Evolutionary conservation across 2,888 invertebrate genomes (phyloP).

Genomic region (Adineta ricciae): DNA sequence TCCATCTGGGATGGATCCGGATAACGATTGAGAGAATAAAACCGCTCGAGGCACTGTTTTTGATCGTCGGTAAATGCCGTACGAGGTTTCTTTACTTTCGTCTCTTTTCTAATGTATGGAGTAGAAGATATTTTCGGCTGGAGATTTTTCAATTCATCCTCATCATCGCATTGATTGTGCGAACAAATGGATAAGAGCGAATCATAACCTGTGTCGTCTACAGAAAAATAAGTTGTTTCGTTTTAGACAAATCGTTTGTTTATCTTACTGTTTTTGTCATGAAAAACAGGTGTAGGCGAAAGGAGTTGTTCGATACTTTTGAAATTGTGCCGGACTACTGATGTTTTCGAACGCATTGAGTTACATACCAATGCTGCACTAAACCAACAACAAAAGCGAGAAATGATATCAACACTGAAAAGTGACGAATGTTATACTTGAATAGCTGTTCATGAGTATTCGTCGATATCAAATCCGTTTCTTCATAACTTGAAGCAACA

Average conservation of each 20-base stretch:
- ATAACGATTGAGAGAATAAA: conserved; percentile 28
- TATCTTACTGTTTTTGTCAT: background rate
- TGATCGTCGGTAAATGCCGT: conserved; percentile 31
- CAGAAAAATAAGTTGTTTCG: too few species aligned
- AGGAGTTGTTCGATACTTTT: background rate
- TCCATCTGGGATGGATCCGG: conserved; percentile 32
- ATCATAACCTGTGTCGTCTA: background rate
- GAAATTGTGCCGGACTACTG: background rate
- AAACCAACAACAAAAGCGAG: too few species aligned
- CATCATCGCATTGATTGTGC: background rate
- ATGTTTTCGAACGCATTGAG: background rate
- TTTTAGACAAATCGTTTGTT: background rate
- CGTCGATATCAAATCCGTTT: background rate
- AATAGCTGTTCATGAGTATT: background rate
- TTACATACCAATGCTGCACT: background rate
- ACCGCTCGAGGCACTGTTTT: conserved; percentile 22
- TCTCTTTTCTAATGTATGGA: background rate
- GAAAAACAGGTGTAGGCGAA: background rate
- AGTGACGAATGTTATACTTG: background rate
- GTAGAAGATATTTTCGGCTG: background rate
- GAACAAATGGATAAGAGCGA: background rate
- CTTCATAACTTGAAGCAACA: background rate
- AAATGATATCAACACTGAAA: too few species aligned
- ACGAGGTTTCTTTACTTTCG: conserved; percentile 23
- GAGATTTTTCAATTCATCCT: background rate